These are phyloP conservation scores for Dicrurus megarhynchus DNA, from an alignment of 2,113 vertebrate genomes.

Conservation along the genomic window DNA sequence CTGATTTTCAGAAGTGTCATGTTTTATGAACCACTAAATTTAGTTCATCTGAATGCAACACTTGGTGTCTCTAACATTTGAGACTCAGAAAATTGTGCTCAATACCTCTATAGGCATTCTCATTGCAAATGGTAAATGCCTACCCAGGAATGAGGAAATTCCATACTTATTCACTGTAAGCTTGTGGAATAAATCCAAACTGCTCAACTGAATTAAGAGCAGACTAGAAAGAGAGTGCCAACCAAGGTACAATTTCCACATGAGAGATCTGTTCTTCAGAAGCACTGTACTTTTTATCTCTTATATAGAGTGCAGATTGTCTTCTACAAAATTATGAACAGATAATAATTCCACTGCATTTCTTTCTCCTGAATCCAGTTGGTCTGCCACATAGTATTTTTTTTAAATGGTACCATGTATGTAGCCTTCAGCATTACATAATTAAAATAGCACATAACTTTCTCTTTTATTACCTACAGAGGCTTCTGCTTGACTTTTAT, in stretches of 20 bases:
- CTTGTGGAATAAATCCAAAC: not conserved
- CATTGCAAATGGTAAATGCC: not conserved
- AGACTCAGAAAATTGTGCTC: not conserved
- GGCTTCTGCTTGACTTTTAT: not conserved
- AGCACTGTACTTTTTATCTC: not conserved
- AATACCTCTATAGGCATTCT: not conserved
- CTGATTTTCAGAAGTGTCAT: not conserved
- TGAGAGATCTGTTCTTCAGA: not conserved
- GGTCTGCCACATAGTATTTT: not conserved
- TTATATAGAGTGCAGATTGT: not conserved
- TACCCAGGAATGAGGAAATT: not conserved
- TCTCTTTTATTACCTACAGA: not conserved
- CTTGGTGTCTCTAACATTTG: not conserved
- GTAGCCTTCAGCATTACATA: not conserved
- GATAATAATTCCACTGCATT: not conserved
- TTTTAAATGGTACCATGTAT: not conserved
- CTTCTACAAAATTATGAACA: not conserved
- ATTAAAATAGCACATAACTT: not conserved
- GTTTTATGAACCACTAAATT: not conserved
- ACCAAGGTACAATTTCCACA: rapidly evolving
- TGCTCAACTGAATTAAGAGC: not conserved
- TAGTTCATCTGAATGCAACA: not conserved
- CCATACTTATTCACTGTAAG: not conserved
- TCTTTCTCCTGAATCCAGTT: not conserved
- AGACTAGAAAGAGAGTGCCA: not conserved